Conservation (phyloP, 2,888 invertebrate genomes). For the Dicyrtoma fusca region DNA sequence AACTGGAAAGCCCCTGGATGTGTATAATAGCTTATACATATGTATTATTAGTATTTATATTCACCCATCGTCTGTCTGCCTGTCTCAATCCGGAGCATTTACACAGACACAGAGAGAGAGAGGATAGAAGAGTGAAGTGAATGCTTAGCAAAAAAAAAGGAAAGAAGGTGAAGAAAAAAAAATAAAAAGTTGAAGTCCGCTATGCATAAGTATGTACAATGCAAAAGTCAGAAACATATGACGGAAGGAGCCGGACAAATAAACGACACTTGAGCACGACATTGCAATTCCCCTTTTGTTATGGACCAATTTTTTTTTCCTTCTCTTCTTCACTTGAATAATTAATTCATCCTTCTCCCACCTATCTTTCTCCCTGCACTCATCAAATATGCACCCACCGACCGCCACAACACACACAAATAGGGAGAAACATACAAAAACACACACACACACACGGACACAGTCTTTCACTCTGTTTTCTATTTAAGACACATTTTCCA, state of each 20-base stretch:
- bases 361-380: too few relatives aligned
- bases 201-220: constrained; percentile 5
- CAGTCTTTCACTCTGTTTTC: too few relatives aligned
- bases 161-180: background rate
- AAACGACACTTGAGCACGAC: constrained; percentile 44
- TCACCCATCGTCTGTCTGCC: too few relatives aligned
- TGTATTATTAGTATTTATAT: too few relatives aligned
- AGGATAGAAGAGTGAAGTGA: constrained; percentile 4
- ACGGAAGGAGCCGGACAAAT: constrained; percentile 38
- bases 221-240: constrained; percentile 50
- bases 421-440: too few relatives aligned
- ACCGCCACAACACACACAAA: background rate
- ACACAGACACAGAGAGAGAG: background rate
- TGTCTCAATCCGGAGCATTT: too few relatives aligned
- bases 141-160: background rate
- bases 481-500: too few relatives aligned
- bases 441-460: too few relatives aligned
- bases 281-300: constrained; percentile 42
- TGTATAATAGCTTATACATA: too few relatives aligned
- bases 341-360: constrained; percentile 37
- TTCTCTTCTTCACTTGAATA: constrained; percentile 29
- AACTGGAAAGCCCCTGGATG: too few relatives aligned
- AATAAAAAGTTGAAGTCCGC: constrained; percentile 7
- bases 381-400: background rate
- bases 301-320: constrained; percentile 39